Evolutionary conservation across 2,888 invertebrate species (phyloP), one percentile per base, ranked within the genome.

Genomic region (Drosophila pseudotalamancana): DNA sequence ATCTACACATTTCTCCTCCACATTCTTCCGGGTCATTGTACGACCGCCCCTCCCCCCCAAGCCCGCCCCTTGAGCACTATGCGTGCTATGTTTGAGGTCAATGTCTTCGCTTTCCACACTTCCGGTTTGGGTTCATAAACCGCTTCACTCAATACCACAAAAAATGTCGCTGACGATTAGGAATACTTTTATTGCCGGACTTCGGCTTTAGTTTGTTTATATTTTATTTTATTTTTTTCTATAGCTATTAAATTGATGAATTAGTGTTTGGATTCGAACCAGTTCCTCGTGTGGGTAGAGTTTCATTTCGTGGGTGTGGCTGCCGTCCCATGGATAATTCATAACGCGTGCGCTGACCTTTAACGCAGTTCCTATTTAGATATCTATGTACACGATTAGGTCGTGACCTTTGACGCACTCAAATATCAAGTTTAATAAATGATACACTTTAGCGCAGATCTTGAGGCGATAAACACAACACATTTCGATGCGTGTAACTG

Each of bases 181-280:
- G 46, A 45, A 45, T 62, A 37, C 25, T 43, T 27, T 35, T 42
- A 29, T 18, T 11, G 11, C 14, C 11, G 14, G 23, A 12, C 1
- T 43, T 56, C 3, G 4, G 6, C 27, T 42, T 18, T 14, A 14
- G 12, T 27, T 6, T 27, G 16, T 19, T n/a, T 37, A 6, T 37
- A n/a, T 4, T 54, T 12, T 23, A 1, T 21, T 43, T 42, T 23
- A 9, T 23, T 3, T 31, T n/a, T 14, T 60, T 35, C 14, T 48
- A 46, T 42, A 54, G 51, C 48, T 66, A 79, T 73, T 80, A 74
- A 83, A 74, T 70, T 86, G 83, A 81, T 83, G 68, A 79, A 82
- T 76, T 64, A 39, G 50, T 63, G 48, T 68, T 79, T 72, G 48
- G 53, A 57, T 73, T 63, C 42, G 39, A 57, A 32, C 32, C 32